phyloP scores from a whole-genome alignment of 2,113 vertebrate genomes.

The Zapus hudsonius region DNA sequence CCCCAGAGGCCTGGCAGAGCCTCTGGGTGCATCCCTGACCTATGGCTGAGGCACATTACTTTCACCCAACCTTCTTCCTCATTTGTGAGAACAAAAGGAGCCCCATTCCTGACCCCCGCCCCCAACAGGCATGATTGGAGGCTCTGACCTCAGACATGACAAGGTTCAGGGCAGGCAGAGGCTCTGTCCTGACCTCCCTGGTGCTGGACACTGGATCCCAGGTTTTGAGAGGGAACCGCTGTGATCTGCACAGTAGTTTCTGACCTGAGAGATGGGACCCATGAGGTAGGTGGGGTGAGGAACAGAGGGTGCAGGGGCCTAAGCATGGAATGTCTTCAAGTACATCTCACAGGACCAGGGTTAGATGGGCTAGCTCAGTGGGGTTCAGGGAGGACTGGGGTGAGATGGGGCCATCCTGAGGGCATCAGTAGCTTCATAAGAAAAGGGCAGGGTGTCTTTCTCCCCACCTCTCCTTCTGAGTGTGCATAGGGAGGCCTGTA shows the following conservation, averaged over 20 bases:
- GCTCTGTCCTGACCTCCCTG: neutral
- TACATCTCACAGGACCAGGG: too few relatives aligned
- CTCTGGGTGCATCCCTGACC: neutral
- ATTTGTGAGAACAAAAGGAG: too few relatives aligned
- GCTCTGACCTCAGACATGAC: too few relatives aligned
- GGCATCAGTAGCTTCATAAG: too few relatives aligned
- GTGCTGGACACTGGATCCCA: rapidly evolving
- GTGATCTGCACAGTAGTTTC: rapidly evolving
- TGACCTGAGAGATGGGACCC: rapidly evolving
- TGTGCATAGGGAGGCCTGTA: too few relatives aligned
- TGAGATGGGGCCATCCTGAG: too few relatives aligned
- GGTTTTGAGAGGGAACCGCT: neutral
- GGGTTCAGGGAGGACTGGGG: too few relatives aligned
- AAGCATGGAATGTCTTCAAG: too few relatives aligned
- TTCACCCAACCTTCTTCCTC: too few relatives aligned
- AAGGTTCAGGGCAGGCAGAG: neutral
- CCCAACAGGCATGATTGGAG: too few relatives aligned
- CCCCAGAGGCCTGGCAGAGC: neutral
- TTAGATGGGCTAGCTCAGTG: too few relatives aligned
- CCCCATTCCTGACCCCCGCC: too few relatives aligned
- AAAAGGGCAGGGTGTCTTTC: neutral
- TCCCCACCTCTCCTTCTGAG: neutral
- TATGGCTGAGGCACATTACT: neutral
- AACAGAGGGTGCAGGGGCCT: neutral
- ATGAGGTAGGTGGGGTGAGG: rapidly evolving